Base-by-base conservation (phyloP, 2,888 invertebrate genomes). In the Clistopyga incitator region DNA sequence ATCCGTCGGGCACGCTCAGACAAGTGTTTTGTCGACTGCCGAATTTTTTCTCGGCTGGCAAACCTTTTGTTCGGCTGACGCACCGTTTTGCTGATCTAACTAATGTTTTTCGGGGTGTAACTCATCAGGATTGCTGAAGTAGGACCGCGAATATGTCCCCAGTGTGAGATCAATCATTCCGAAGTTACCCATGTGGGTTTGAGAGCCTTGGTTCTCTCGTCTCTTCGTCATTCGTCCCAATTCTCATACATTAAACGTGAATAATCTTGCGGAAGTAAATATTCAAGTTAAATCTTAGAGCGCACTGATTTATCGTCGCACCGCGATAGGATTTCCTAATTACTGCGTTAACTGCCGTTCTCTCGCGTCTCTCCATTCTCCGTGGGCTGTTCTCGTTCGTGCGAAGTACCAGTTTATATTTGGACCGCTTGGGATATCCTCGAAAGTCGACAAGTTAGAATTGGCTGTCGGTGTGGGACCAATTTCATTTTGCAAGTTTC, bases 401-500 rank as follows among this genome's bases (percentile, higher is more conserved):
- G 72, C 71, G 67, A 78, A 61, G 84, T 80, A 85, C 81, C 78
- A 84, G 87, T 86, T 87, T 86, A 86, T 84, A 87, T 84, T 86
- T 84, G 86, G 88, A 86, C 87, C 85, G 80, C 82, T 72, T 81
- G 82, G 70, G 81, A 84, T 86, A 86, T 80, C 85, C 86, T 83
- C 65, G 78, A 84, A 88, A 88, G 87, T 87, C 87, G 72, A 75
- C 84, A 85, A 87, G 84, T 87, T 86, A 80, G 86, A 88, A 89
- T 88, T 86, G 86, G 82, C 81, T 84, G 80, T 86, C 85, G 65
- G 65, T 81, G 72, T 72, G 77, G 78, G 86, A 84, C 84, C 84
- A 88, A 89, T 90, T 86, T 88, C 83, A 88, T 90, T 90, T 86
- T 76, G 61, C 76, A 86, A 88, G 86, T 89, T 89, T 84, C 70